Percentiles rank a stretch among this genome's conserved stretches.
Evolutionary conservation across 2,113 vertebrate genomes (phyloP).

Genomic region (human): GRCh38 chr7:29969501-29970000

Average conservation of each 20-base stretch:
- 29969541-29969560: not conserved
- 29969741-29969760: not conserved
- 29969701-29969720: not conserved
- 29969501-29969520: not conserved
- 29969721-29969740: not conserved
- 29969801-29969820: not conserved
- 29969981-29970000: not conserved
- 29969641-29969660: not conserved
- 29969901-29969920: not conserved
- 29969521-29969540: not conserved
- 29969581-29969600: not conserved
- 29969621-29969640: not conserved
- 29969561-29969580: not conserved
- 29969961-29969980: not conserved
- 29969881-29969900: not conserved
- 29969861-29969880: not conserved
- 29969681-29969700: not conserved
- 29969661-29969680: not conserved
- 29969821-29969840: not conserved
- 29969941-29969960: not conserved
- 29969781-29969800: not conserved
- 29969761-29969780: not conserved
- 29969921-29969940: not conserved
- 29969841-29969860: not conserved
- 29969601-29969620: not conserved